phyloP scores from a whole-genome alignment of 2,888 invertebrate genomes.

The Drosophila suboccidentalis region DNA sequence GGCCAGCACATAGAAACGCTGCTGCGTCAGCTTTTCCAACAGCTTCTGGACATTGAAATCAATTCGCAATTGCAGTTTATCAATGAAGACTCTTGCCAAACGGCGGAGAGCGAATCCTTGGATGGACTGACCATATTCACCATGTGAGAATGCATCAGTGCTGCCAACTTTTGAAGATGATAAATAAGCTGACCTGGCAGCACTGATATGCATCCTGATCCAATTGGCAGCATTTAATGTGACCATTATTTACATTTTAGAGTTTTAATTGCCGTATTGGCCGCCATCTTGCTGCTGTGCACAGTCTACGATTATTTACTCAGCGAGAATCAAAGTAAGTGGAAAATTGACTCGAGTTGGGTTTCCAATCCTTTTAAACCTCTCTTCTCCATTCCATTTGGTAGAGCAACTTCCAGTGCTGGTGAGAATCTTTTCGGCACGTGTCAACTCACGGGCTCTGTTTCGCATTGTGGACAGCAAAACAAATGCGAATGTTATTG shows the following conservation, averaged over 20 bases:
- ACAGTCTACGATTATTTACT: conserved; percentile 66
- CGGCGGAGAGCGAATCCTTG: conserved; percentile 37
- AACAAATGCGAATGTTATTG: conserved; percentile 61
- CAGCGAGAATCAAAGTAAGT: conserved; percentile 51
- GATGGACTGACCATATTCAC: conserved; percentile 68
- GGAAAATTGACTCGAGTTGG: too few species aligned
- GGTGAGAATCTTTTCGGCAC: conserved; percentile 67
- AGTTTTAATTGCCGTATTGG: conserved; percentile 40
- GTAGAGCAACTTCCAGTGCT: conserved; percentile 42
- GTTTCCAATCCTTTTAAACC: too few species aligned
- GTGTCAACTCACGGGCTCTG: conserved; percentile 58
- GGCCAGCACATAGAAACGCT: conserved; percentile 44
- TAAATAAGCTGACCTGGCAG: too few species aligned
- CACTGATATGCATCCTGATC: too few species aligned
- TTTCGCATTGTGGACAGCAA: conserved; percentile 53
- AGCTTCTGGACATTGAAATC: conserved; percentile 42
- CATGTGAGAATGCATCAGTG: conserved; percentile 59
- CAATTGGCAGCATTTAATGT: too few species aligned
- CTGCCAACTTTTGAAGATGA: too few species aligned
- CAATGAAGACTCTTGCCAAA: conserved; percentile 32
- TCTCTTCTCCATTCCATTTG: not conserved
- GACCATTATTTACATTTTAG: conserved; percentile 22
- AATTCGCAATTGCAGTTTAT: conserved; percentile 2
- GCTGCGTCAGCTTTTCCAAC: conserved; percentile 37
- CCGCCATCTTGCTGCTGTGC: conserved; percentile 29